A percentile compares a stretch with the other conserved stretches of the same genome.
phyloP scores from a whole-genome alignment of 2,113 vertebrate genomes.

The Dicerorhinus sumatrensis region DNA sequence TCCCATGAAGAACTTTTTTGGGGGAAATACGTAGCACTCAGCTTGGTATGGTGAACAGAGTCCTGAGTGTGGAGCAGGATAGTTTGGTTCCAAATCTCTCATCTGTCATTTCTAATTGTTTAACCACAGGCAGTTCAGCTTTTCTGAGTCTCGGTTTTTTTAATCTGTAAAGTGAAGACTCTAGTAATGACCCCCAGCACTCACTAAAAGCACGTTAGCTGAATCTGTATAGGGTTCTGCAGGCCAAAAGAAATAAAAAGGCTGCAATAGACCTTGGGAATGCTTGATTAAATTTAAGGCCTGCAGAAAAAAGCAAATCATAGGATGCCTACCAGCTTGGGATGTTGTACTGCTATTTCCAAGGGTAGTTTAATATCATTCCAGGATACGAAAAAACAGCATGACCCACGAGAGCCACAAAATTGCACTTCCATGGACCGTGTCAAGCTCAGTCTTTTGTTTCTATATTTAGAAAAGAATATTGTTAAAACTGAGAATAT shows the following conservation, averaged over 20 bases:
- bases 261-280: slow-evolving; percentile 43
- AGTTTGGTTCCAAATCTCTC: background rate
- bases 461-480: slow-evolving; percentile 46
- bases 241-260: slow-evolving; percentile 61
- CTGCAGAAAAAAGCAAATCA: slow-evolving; percentile 45
- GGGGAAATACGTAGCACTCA: background rate
- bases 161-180: slow-evolving; percentile 36
- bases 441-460: slow-evolving; percentile 35
- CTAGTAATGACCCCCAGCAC: slow-evolving; percentile 24
- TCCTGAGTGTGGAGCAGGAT: background rate
- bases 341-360: slow-evolving; percentile 41
- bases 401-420: background rate
- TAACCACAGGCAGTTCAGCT: background rate
- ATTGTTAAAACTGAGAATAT: background rate
- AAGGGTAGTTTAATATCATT: slow-evolving; percentile 66
- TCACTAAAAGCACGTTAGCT: slow-evolving; percentile 22
- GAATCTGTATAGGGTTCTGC: slow-evolving; percentile 38
- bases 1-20: background rate
- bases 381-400: slow-evolving; percentile 29
- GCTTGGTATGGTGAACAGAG: background rate
- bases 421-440: background rate
- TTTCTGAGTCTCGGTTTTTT: slow-evolving; percentile 5
- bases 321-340: slow-evolving; percentile 1
- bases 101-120: slow-evolving; percentile 34
- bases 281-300: slow-evolving; percentile 61